Conservation (phyloP, 2,797 vertebrate genomes). For the Prunella strophiata region DNA sequence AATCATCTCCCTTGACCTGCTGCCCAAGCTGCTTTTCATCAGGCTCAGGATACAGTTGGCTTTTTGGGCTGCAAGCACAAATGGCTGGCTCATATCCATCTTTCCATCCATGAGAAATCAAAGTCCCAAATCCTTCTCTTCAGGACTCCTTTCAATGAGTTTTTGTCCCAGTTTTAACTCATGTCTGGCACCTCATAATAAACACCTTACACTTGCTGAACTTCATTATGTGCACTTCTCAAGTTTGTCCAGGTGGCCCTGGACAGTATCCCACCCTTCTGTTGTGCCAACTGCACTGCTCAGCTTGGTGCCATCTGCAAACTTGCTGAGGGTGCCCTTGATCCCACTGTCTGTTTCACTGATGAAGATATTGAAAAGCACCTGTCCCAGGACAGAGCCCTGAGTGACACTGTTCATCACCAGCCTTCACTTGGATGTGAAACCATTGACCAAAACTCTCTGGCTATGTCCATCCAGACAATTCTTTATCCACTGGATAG, state of each 20-base stretch:
- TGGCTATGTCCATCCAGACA: not conserved
- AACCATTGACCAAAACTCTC: not conserved
- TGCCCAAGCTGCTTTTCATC: not conserved
- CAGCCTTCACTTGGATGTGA: not conserved
- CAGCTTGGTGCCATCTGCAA: not conserved
- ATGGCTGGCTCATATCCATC: not conserved
- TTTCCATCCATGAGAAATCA: not conserved
- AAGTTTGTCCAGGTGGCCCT: not conserved
- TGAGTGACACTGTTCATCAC: not conserved
- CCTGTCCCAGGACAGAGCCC: rapidly evolving
- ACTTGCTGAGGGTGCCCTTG: not conserved
- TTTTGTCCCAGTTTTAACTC: not conserved
- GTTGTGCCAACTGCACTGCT: not conserved
- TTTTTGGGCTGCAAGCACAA: not conserved
- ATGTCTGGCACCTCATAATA: not conserved
- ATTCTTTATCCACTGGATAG: not conserved
- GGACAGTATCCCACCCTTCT: not conserved
- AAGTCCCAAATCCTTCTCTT: not conserved
- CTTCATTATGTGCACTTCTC: not conserved
- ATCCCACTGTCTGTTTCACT: too few relatives aligned
- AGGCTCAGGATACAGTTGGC: not conserved
- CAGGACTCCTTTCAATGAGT: not conserved
- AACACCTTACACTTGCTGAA: not conserved
- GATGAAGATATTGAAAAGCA: not conserved
- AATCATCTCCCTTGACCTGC: not conserved